phyloP scores from a whole-genome alignment of 1,140 invertebrate species.

The Diabrotica undecimpunctata region DNA sequence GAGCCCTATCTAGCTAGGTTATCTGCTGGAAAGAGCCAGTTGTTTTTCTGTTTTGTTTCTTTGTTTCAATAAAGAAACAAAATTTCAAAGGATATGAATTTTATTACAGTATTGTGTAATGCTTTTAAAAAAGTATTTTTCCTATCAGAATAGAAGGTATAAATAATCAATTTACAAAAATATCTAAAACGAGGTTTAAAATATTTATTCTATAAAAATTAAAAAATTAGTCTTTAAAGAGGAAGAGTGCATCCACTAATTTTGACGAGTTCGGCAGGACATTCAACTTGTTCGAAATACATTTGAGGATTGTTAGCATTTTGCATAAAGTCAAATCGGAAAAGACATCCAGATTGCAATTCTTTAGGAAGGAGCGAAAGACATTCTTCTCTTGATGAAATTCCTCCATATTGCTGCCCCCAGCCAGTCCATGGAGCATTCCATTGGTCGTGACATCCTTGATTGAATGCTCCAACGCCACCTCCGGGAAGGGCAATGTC shows the following conservation, averaged over 20 bases:
- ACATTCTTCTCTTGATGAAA: conserved; percentile 19
- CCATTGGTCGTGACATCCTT: conserved; percentile 26
- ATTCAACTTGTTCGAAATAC: conserved; percentile 26
- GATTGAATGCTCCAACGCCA: conserved; percentile 25
- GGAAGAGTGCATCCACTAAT: conserved; percentile 10
- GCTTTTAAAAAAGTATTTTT: no score
- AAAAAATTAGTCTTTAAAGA: not conserved
- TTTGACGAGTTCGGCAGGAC: conserved; percentile 19
- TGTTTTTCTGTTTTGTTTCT: no score
- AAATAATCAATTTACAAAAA: no score
- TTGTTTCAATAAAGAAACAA: no score
- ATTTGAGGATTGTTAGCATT: conserved; percentile 28
- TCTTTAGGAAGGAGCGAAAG: conserved; percentile 16
- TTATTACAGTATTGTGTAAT: no score
- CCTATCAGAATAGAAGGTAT: no score
- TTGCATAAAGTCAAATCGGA: conserved; percentile 24
- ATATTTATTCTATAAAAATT: not conserved
- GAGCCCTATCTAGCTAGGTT: no score
- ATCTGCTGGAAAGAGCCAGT: no score
- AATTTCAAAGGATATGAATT: no score
- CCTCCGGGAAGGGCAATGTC: conserved; percentile 20
- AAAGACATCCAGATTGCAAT: conserved; percentile 24
- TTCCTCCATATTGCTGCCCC: conserved; percentile 25
- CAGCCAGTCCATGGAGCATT: conserved; percentile 23
- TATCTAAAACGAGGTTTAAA: no score